Percentiles rank a stretch among this genome's conserved stretches.
Evolutionary conservation across 2,888 invertebrate genomes (phyloP).

Genomic region (Trisateles emortualis): DNA sequence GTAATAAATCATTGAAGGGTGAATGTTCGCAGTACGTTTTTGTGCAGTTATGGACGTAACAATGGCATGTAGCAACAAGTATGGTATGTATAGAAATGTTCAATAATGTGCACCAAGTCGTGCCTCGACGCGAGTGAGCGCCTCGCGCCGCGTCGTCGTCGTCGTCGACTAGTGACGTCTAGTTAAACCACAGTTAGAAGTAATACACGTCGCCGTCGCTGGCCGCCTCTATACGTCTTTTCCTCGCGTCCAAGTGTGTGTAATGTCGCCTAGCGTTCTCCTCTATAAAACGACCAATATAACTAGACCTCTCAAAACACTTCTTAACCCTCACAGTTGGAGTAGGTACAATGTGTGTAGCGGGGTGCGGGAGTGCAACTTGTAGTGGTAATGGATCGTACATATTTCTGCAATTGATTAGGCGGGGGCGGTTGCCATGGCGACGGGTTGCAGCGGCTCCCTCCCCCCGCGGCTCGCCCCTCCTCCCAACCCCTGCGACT

Average conservation of each 20-base stretch:
- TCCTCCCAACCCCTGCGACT: conserved; percentile 27
- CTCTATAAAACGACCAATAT: conserved; percentile 60
- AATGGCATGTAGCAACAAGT: conserved; percentile 9
- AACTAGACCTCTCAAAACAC: conserved; percentile 45
- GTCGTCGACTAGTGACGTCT: conserved; percentile 7
- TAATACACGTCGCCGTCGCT: conserved; percentile 48
- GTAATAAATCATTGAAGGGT: not conserved
- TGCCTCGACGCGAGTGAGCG: not conserved
- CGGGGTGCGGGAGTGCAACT: conserved; percentile 48
- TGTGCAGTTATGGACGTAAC: not conserved
- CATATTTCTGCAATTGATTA: conserved; percentile 88
- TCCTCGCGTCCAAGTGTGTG: conserved; percentile 65
- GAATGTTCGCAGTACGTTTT: not conserved
- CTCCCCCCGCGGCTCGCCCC: conserved; percentile 31
- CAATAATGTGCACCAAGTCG: conserved; percentile 1
- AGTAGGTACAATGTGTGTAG: conserved; percentile 32
- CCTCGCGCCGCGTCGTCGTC: too few species aligned
- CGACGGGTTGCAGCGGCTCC: conserved; percentile 62
- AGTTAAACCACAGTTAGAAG: conserved; percentile 22
- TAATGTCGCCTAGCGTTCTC: conserved; percentile 68
- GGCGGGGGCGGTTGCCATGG: conserved; percentile 85
- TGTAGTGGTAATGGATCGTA: conserved; percentile 74
- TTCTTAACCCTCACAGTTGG: conserved; percentile 43
- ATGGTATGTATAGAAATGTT: not conserved
- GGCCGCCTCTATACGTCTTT: conserved; percentile 73